Evolutionary conservation across 2,888 invertebrate genomes (phyloP), one percentile per base, ranked within the genome.

Genomic region (Rotaria macrura): DNA sequence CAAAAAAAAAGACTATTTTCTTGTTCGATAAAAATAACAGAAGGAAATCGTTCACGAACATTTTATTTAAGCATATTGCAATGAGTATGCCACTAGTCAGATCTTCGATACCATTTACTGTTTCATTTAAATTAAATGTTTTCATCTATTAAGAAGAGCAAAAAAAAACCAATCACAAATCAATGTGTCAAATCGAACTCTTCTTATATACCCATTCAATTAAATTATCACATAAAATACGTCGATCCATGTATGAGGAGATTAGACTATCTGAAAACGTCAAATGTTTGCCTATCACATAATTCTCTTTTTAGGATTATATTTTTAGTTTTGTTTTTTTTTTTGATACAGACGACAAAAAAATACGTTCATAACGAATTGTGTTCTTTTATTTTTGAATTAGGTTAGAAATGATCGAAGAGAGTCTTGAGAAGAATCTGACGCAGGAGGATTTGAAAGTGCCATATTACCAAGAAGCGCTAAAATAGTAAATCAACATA

Each of bases 391-490:
- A 14, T 47, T 65, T 65, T 65, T 65, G n/a, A 34, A 34, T 29
- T 6, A 65, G 10, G 4, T 34, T 34, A 65, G 38, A 34, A 65
- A 65, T 65, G 34, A 1, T 65, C 65, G 34, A n/a, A 65, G 14
- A 17, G 65, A 65, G 38, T 65, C 65, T 65, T 65, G 65, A 65
- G 65, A 65, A 65, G 65, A 34, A 65, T 65, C 65, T 65, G 65
- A 65, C 65, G 34, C 38, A 17, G 65, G 2, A 17, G 65, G 34
- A 65, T 65, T 65, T 34, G 65, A 34, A 17, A 34, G 20, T 29
- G 65, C 38, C 7, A 17, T 20, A 29, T 29, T 65, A 6, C 65
- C 65, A 65, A 20, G 65, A 65, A 65, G 65, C 38, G 65, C 65
- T 65, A 9, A 34, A 65, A 34, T 3, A 34, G 29, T 34, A 34